Evolutionary conservation across 2,797 vertebrate genomes (phyloP), one percentile per base, ranked within the genome.

Genomic region (Monodelphis domestica): DNA sequence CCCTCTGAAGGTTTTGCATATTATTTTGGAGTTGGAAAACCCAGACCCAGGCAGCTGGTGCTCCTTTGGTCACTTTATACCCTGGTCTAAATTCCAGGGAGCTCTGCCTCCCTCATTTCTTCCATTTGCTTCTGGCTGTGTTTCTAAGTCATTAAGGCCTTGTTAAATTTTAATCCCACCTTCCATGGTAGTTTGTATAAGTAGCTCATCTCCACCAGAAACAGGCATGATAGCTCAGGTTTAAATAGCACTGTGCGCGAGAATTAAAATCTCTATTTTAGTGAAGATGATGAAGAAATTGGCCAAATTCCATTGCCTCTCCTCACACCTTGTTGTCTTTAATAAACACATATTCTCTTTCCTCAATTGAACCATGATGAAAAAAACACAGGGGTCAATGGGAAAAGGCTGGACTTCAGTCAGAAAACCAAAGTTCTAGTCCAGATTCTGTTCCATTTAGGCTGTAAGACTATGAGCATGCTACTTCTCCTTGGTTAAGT

Each of bases 61-160:
- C 70, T 92, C 53, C 57, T 63, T 63, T 15, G 12, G 33, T 63
- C 59, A 15, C 59, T 33, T 2, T 2, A 70, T 38, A 15, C 63
- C 63, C 63, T 78, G 14, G 6, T 45, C 38, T 70, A 38, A 70
- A 78, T n/a, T 78, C 63, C n/a, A 45, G 63, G 21, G 63, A 78
- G n/a, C 89, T 93, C 50, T 54, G 54, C 0, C 45, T 12, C 4
- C 50, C 54, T 53, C 78, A 21, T 91, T 92, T 89, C 55, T 28
- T 91, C 94, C 87, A 59, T 91, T 92, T 96, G 90, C 57, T 26
- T 94, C 63, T n/a, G 57, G 24, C 59, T 91, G 95, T 53, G 93
- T 87, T 94, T 54, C 45, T 54, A 91, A 52, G 53, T 95, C 90
- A 90, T 10, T 11, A 6, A n/a, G 38, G 11, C 88, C 78, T 91